Base-by-base conservation (phyloP, 2,797 vertebrate genomes). In the Lacerta bilineata region DNA sequence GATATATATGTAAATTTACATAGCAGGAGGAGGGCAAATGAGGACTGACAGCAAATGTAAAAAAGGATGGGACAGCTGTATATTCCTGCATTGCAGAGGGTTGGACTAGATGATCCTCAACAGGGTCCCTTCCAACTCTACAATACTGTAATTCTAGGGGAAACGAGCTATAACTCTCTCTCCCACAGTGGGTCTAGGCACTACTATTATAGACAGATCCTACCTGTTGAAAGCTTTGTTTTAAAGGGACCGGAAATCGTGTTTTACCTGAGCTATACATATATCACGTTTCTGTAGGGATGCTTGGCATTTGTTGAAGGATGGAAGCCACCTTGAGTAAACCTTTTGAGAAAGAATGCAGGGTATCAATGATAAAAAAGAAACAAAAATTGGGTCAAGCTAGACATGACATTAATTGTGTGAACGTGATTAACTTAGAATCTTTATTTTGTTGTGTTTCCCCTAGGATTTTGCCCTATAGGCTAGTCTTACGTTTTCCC, bases 241-340 rank as follows among this genome's bases (percentile, higher is more conserved):
- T 80, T 59, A 36, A 13, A 72, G 15, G 66, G 33, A 69, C 50
- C 1, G 46, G n/a, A 29, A 36, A 71, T 43, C 27, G 59, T 59
- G 50, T 59, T 80, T 46, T 55, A 87, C 66, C 85, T 87, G 77
- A 41, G 78, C 68, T 39, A 72, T 71, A 41, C 72, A 86, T 43
- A 86, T 46, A 80, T 20, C 18, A 29, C 15, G 17, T 77, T 77
- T 77, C 59, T 29, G 41, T 59, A 77, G 46, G 29, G 39, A 10
- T 39, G 11, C 29, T 64, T 68, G 27, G 9, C 68, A 55, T 86
- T 86, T 69, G 77, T 36, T 79, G 76, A 79, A 79, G n/a, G 43
- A 69, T 23, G n/a, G 33, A 25, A 27, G 15, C 61, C 25, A 20
- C n/a, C 15, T 36, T 25, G 36, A 61, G 8, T 61, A 41, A 55